These are phyloP conservation scores for Arion vulgaris DNA, from an alignment of 1,140 invertebrate genomes.

Conservation along the genomic window DNA sequence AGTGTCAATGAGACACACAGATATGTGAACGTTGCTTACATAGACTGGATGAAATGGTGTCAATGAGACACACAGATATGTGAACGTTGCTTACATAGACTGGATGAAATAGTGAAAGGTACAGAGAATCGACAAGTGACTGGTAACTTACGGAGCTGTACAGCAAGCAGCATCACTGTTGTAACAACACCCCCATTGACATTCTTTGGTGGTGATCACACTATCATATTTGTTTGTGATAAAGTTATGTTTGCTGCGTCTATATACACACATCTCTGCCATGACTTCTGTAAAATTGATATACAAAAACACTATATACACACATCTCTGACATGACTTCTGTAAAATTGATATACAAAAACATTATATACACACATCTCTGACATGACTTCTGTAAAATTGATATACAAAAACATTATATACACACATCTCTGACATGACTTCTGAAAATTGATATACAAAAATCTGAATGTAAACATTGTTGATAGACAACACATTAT, in stretches of 20 bases:
- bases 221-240: background rate
- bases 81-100: no score
- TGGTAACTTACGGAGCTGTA: slow-evolving; percentile 12
- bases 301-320: no score
- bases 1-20: no score
- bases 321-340: background rate
- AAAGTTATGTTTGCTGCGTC: background rate
- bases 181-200: slow-evolving; percentile 21
- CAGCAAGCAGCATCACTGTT: background rate
- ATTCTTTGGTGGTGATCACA: background rate
- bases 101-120: no score
- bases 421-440: background rate
- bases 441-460: background rate
- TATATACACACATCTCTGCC: background rate
- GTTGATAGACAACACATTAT: no score
- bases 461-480: no score
- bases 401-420: no score
- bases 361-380: slow-evolving; percentile 6
- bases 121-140: no score
- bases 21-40: no score
- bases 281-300: background rate
- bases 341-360: background rate
- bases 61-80: no score
- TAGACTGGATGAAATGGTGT: no score
- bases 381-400: background rate